Conservation (phyloP, 2,888 invertebrate genomes). For the Aelia acuminata region DNA sequence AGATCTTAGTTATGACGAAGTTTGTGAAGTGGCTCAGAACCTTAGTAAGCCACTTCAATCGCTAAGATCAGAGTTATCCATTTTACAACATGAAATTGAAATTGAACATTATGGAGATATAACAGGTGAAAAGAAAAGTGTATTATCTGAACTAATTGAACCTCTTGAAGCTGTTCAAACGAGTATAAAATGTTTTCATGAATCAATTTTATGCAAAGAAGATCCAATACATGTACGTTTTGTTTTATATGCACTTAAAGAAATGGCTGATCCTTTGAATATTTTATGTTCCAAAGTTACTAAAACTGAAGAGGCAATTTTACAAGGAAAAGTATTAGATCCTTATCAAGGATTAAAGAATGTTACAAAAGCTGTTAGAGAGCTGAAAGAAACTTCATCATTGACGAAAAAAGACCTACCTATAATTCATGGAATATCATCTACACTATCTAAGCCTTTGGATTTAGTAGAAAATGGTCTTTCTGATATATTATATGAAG, state of each 20-base stretch:
- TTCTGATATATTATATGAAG: constrained; percentile 62
- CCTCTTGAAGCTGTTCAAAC: constrained; percentile 68
- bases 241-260: constrained; percentile 68
- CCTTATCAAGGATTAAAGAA: constrained; percentile 65
- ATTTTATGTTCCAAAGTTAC: constrained; percentile 65
- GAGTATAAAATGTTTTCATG: constrained; percentile 68
- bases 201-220: constrained; percentile 67
- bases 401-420: constrained; percentile 61
- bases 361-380: constrained; percentile 65
- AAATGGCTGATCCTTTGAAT: constrained; percentile 67
- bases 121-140: constrained; percentile 55
- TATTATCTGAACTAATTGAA: constrained; percentile 63
- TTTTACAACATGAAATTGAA: constrained; percentile 66
- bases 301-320: constrained; percentile 65
- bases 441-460: constrained; percentile 64
- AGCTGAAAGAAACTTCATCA: constrained; percentile 63
- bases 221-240: constrained; percentile 65
- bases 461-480: constrained; percentile 64
- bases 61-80: constrained; percentile 66
- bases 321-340: constrained; percentile 64
- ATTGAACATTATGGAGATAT: constrained; percentile 64
- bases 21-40: constrained; percentile 64
- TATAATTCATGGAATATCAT: constrained; percentile 60
- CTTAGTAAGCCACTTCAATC: constrained; percentile 66
- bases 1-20: constrained; percentile 61